Evolutionary conservation across 2,797 vertebrate genomes (phyloP), one percentile per base, ranked within the genome.

Genomic region (Hydrocynus forskahlii): DNA sequence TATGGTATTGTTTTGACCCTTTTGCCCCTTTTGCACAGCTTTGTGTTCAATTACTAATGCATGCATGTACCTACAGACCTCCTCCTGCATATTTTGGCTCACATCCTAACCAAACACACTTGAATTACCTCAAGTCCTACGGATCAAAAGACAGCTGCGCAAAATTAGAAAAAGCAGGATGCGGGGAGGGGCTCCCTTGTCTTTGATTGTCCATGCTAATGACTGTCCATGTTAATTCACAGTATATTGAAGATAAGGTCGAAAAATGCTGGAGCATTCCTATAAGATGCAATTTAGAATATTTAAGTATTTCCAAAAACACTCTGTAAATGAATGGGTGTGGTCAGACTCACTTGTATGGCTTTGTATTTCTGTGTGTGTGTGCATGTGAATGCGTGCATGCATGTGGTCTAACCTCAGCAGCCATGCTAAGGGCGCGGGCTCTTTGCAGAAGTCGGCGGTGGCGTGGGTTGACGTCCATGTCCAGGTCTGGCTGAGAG

Each of bases 401-500:
- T n/a, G 8, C 55, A 48, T 17, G 14, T 48, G 16, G 25, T 21
- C 86, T 85, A 55, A 94, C 92, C 91, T 93, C 91, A 57, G 91
- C 87, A 64, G 95, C 94, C 59, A 96, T 91, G 2, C 95, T 95
- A 0, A 95, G 93, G 38, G 93, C 94, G 75, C 94, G 92, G 10
- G 96, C 96, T 87, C 94, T 94, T 91, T 97, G 96, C 89, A 97
- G 93, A 90, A 97, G 94, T 88, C 95, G 93, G 72, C 95, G 95
- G 81, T 96, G 94, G 75, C 94, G 92, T 75, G 95, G 94, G 86
- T 97, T 95, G 87, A 87, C 76, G 19, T 97, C 96, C 87, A 87
- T 84, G 16, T 81, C 81, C 10, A 76, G 79, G 85, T 91, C 87
- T 0, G 87, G 78, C 84, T 92, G 92, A 5, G 92, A 90, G 50